These are phyloP conservation scores for Stenurella melanura DNA, from an alignment of 2,888 invertebrate species.

Conservation along the genomic window DNA sequence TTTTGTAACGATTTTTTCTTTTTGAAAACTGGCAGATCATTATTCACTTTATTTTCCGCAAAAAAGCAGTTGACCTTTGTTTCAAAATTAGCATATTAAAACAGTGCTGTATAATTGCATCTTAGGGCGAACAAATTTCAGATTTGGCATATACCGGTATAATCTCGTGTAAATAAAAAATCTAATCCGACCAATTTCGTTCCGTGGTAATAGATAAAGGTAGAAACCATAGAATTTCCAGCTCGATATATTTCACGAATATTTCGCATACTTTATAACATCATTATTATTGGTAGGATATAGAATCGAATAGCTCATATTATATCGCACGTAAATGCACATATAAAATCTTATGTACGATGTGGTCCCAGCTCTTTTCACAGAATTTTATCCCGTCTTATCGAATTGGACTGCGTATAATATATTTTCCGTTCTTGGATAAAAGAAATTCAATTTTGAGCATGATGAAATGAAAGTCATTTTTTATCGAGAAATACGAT, in stretches of 20 bases:
- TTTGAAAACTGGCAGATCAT: too few relatives aligned
- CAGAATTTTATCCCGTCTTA: background rate
- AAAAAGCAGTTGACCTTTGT: too few relatives aligned
- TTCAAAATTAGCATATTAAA: too few relatives aligned
- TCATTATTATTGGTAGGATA: background rate
- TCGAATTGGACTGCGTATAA: background rate
- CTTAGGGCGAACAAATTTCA: too few relatives aligned
- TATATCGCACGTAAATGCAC: background rate
- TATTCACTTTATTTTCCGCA: too few relatives aligned
- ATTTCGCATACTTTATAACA: background rate
- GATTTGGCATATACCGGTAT: too few relatives aligned
- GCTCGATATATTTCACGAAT: background rate
- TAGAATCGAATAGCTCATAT: background rate
- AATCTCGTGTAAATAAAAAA: too few relatives aligned
- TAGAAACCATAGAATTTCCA: too few relatives aligned
- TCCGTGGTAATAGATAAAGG: too few relatives aligned
- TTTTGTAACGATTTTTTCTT: too few relatives aligned
- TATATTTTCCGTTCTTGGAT: constrained; percentile 1
- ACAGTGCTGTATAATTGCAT: too few relatives aligned
- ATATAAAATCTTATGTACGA: background rate
- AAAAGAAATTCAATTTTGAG: constrained; percentile 7
- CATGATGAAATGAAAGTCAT: background rate
- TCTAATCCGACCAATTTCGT: too few relatives aligned
- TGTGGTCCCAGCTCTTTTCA: constrained; percentile 2
- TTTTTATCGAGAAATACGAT: background rate